Evolutionary conservation across 1,140 invertebrate genomes (phyloP).

Genomic region (Drosophila malerkotliana): DNA sequence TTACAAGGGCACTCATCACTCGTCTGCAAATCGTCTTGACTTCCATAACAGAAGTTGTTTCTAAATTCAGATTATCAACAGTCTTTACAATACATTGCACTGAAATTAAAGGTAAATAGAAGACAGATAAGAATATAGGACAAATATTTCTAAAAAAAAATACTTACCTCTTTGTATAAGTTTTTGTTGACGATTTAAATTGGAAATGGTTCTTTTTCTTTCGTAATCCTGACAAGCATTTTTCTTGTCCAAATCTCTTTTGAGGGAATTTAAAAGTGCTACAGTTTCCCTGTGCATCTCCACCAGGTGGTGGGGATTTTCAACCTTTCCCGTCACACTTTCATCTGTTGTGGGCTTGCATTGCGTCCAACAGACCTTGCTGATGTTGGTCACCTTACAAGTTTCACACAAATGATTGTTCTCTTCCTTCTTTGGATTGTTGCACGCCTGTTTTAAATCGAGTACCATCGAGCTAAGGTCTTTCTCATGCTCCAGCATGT

Average conservation of each 20-base stretch:
- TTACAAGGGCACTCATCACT: conserved; percentile 9
- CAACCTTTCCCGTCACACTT: background rate
- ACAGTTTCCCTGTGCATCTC: background rate
- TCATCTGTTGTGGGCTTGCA: conserved; percentile 16
- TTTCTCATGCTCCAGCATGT: background rate
- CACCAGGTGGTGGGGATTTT: background rate
- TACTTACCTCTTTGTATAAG: conserved; percentile 18
- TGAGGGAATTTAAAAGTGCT: background rate
- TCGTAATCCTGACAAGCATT: background rate
- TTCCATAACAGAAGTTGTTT: background rate
- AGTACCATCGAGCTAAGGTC: background rate
- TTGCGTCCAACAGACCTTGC: conserved; percentile 24
- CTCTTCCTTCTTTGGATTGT: background rate
- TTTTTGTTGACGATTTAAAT: background rate
- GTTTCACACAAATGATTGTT: conserved; percentile 4
- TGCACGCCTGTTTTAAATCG: background rate
- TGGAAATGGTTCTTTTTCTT: background rate
- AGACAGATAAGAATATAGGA: no score
- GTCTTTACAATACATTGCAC: conserved; percentile 29
- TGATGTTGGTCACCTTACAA: conserved; percentile 33
- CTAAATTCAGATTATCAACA: conserved; percentile 13
- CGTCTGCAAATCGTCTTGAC: conserved; percentile 28
- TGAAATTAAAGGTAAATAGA: background rate
- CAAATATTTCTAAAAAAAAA: background rate
- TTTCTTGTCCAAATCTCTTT: background rate